Evolutionary conservation across 2,888 invertebrate genomes (phyloP).

Genomic region (Diarsia rubi): DNA sequence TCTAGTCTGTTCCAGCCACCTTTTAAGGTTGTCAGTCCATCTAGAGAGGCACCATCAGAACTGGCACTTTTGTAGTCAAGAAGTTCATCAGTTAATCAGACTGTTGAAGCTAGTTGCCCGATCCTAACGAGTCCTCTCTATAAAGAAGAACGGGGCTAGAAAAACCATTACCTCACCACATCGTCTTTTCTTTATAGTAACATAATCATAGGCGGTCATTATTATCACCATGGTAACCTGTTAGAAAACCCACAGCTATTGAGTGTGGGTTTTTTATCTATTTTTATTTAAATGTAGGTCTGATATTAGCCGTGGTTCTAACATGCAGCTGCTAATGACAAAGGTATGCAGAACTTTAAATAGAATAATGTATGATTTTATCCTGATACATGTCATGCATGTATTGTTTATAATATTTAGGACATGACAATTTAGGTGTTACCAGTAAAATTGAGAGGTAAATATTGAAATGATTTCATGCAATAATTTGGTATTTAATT

Average conservation of each 20-base stretch:
- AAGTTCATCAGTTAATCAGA: neutral
- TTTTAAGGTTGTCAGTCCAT: neutral
- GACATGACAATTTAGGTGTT: neutral
- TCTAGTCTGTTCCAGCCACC: neutral
- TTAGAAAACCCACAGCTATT: constrained; percentile 12
- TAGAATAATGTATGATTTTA: constrained; percentile 14
- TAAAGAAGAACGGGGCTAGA: neutral
- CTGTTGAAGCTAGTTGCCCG: neutral
- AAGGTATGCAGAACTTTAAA: constrained; percentile 3
- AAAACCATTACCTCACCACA: neutral
- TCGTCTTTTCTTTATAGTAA: neutral
- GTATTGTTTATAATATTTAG: constrained; percentile 25
- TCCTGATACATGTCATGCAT: constrained; percentile 6
- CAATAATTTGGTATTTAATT: neutral
- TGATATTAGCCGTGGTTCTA: constrained; percentile 9
- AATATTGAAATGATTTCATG: neutral
- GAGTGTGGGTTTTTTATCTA: constrained; percentile 18
- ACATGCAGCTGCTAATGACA: constrained; percentile 10
- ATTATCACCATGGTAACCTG: neutral
- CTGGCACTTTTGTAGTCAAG: neutral
- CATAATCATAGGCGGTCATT: neutral
- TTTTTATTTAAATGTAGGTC: constrained; percentile 4
- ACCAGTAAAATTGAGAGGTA: neutral
- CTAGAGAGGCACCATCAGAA: neutral
- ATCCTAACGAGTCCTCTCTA: neutral